These are phyloP conservation scores for Manacus vitellinus DNA, from an alignment of 2,113 vertebrate species.

Conservation along the genomic window DNA sequence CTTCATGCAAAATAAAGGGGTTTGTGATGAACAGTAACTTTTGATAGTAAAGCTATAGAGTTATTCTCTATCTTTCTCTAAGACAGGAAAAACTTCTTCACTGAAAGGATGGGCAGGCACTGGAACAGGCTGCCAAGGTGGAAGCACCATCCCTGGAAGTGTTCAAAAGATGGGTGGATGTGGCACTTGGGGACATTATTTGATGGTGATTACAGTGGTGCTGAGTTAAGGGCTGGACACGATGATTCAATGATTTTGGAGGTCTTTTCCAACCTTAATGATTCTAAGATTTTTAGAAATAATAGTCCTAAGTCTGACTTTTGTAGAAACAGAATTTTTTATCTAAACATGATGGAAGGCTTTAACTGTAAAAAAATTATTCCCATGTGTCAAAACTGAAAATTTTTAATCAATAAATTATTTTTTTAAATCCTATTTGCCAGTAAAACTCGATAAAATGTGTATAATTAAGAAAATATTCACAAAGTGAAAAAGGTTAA, in stretches of 20 bases:
- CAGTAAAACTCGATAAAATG: neutral
- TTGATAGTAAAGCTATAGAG: neutral
- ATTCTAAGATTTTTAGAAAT: neutral
- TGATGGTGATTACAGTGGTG: rapidly evolving
- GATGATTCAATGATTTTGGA: no score
- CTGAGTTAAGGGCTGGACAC: neutral
- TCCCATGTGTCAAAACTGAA: neutral
- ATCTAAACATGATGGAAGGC: neutral
- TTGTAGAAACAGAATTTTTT: neutral
- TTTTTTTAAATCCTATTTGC: neutral
- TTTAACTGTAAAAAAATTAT: neutral
- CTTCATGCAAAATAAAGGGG: neutral
- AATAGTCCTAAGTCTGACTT: neutral
- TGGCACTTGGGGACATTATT: neutral
- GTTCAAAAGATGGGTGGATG: neutral
- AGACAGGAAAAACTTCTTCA: neutral
- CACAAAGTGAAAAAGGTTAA: neutral
- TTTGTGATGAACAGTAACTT: neutral
- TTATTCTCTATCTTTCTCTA: neutral
- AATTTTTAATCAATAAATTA: neutral
- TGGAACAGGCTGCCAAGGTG: neutral
- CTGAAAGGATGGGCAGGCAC: neutral
- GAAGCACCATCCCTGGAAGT: neutral
- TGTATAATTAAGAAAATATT: neutral
- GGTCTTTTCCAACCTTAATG: neutral